Evolutionary conservation across 2,113 vertebrate genomes (phyloP).

Genomic region (Recurvirostra avosetta): DNA sequence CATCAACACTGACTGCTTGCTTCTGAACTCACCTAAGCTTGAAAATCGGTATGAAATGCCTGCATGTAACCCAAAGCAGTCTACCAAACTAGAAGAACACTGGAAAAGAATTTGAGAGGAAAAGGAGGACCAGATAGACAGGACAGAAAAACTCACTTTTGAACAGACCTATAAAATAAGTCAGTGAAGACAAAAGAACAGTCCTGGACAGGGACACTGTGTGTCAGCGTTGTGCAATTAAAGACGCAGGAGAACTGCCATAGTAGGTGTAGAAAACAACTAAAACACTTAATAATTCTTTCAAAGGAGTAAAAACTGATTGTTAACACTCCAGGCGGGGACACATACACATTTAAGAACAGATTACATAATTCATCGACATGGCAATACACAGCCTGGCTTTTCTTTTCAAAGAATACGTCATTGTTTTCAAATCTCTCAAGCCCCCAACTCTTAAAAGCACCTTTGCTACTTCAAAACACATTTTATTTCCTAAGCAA

Average conservation of each 20-base stretch:
- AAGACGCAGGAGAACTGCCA: not conserved
- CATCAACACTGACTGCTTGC: not conserved
- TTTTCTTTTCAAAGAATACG: not conserved
- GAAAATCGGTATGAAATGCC: not conserved
- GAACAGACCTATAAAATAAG: not conserved
- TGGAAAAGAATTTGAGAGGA: not conserved
- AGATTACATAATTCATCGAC: not conserved
- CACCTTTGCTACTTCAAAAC: not conserved
- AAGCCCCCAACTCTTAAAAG: not conserved
- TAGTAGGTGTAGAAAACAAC: not conserved
- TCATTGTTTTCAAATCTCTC: not conserved
- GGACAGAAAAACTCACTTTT: not conserved
- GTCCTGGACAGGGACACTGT: not conserved
- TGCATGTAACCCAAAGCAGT: not conserved
- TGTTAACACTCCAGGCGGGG: not conserved
- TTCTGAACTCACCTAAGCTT: not conserved
- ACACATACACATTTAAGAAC: not conserved
- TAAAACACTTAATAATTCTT: not conserved
- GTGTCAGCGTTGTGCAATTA: not conserved
- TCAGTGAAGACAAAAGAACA: not conserved
- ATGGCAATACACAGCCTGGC: fast-evolving
- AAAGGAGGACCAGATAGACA: not conserved
- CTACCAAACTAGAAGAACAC: not conserved
- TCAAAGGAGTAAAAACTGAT: not conserved
- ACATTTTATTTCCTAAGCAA: not conserved